Evolutionary conservation across 1,140 invertebrate genomes (phyloP).

Genomic region (Bathynomus jamesi): DNA sequence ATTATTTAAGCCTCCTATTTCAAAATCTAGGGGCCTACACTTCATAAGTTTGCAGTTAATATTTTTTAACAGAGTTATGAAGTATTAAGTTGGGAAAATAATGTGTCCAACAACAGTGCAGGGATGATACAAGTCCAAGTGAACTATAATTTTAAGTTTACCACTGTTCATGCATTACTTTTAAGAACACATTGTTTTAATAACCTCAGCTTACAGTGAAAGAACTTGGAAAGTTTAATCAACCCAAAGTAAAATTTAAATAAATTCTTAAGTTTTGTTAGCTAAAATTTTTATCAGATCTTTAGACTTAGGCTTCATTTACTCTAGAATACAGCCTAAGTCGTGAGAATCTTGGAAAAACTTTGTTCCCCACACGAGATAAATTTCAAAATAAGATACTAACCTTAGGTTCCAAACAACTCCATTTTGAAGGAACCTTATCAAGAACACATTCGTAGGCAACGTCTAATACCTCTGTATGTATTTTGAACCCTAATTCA

Average conservation of each 20-base stretch:
- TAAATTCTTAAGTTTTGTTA: background rate
- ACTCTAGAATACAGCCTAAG: background rate
- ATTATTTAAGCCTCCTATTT: no score
- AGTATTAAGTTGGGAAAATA: no score
- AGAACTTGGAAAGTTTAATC: background rate
- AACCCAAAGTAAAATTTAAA: background rate
- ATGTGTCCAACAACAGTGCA: no score
- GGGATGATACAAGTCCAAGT: background rate
- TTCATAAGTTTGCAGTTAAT: no score
- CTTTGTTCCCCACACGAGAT: background rate
- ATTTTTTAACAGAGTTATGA: no score
- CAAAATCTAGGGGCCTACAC: no score
- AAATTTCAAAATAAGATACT: background rate
- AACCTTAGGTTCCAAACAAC: background rate
- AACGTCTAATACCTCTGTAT: background rate
- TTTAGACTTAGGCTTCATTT: background rate
- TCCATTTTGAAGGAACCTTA: background rate
- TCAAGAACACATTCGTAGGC: background rate
- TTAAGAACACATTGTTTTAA: background rate
- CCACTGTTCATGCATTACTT: background rate
- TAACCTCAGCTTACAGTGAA: background rate
- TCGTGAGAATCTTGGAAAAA: background rate
- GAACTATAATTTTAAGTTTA: background rate
- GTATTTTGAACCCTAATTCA: background rate
- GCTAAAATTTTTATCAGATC: background rate